Evolutionary conservation across 2,888 invertebrate species (phyloP).

Genomic region (Phragmatobia fuliginosa): DNA sequence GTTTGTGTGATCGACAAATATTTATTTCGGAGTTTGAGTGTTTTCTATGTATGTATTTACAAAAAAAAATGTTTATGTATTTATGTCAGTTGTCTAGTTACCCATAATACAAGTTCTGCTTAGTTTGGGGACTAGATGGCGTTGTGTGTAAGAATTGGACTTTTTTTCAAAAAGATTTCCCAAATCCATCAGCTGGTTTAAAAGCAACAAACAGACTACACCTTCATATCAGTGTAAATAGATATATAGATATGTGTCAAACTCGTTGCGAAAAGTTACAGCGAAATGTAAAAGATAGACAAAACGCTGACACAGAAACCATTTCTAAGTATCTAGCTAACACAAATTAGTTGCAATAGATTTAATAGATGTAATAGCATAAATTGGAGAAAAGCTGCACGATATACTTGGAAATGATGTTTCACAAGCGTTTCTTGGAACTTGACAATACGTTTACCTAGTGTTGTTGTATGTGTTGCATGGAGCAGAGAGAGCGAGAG

Average conservation of each 20-base stretch:
- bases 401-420: slow-evolving; percentile 4
- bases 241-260: not conserved
- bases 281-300: slow-evolving; percentile 1
- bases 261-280: not conserved
- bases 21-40: too few species aligned
- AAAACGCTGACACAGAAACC: slow-evolving; percentile 4
- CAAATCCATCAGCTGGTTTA: not conserved
- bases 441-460: not conserved
- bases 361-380: slow-evolving; percentile 7
- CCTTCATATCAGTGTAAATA: not conserved
- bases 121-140: too few species aligned
- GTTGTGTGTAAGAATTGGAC: too few species aligned
- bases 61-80: too few species aligned
- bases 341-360: not conserved
- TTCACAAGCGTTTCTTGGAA: slow-evolving; percentile 14
- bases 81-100: too few species aligned
- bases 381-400: slow-evolving; percentile 17
- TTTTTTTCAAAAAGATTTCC: too few species aligned
- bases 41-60: too few species aligned
- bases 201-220: not conserved
- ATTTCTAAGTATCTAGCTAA: slow-evolving; percentile 8
- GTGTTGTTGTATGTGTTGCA: not conserved
- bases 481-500: too few species aligned
- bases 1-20: too few species aligned
- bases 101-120: too few species aligned